These are phyloP conservation scores for Tursiops truncatus DNA, from an alignment of 2,113 vertebrate genomes.

Conservation along the genomic window DNA sequence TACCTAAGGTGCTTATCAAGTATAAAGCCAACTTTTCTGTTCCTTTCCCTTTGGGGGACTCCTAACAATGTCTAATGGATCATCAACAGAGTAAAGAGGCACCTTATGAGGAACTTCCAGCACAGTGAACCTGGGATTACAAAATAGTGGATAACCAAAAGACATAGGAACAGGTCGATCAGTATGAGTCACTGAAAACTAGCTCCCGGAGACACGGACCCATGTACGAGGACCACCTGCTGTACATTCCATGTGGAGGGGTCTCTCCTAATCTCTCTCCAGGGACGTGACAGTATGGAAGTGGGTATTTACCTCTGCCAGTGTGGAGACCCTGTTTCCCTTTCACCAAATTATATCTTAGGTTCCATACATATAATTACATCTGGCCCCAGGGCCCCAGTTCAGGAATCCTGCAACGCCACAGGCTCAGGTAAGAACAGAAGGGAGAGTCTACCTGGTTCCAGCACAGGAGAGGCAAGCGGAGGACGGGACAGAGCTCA, in stretches of 20 bases:
- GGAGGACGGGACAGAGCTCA: background rate
- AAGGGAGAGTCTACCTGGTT: no score
- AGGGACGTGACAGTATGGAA: background rate
- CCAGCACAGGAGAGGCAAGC: background rate
- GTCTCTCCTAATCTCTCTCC: background rate
- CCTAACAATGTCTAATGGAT: no score
- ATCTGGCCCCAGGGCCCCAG: no score
- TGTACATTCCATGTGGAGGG: rapidly evolving
- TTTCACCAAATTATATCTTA: background rate
- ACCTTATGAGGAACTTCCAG: rapidly evolving
- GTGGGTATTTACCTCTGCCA: background rate
- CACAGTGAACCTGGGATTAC: background rate
- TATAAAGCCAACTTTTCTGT: background rate
- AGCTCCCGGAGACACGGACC: rapidly evolving
- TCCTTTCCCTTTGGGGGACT: background rate
- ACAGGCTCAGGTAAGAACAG: rapidly evolving
- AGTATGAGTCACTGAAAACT: rapidly evolving
- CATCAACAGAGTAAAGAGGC: background rate
- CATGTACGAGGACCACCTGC: background rate
- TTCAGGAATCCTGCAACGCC: background rate
- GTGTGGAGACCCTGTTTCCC: background rate
- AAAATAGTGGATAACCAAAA: background rate
- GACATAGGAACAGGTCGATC: rapidly evolving
- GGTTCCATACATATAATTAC: background rate
- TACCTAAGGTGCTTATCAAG: background rate